A percentile compares a stretch with the other conserved stretches of the same genome.
These are phyloP conservation scores for Bombus impatiens DNA, from an alignment of 1,140 invertebrate species.

Conservation along the genomic window DNA sequence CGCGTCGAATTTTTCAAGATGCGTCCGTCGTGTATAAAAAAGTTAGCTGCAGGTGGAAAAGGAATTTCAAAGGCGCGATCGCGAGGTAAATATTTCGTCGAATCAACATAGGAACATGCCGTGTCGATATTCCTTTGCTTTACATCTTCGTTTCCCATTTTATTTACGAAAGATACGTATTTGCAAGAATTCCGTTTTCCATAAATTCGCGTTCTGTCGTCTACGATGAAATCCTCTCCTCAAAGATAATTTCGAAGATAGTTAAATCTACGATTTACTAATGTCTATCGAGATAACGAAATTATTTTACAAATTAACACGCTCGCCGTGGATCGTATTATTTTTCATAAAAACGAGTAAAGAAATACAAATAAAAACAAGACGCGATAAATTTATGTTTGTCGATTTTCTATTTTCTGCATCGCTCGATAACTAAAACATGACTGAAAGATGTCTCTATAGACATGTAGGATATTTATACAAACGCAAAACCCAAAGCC, in stretches of 20 bases:
- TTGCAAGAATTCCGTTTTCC: not conserved
- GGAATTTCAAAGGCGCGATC: not conserved
- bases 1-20: not conserved
- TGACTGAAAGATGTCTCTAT: too few relatives aligned
- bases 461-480: not conserved
- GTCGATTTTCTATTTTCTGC: too few relatives aligned
- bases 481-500: not conserved
- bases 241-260: too few relatives aligned
- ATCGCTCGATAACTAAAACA: too few relatives aligned
- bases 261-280: too few relatives aligned
- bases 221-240: not conserved
- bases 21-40: not conserved
- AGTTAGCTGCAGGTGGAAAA: not conserved
- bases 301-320: too few relatives aligned
- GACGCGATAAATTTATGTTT: too few relatives aligned
- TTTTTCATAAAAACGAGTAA: too few relatives aligned
- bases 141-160: not conserved
- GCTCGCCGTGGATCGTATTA: too few relatives aligned
- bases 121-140: not conserved
- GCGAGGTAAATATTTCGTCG: not conserved
- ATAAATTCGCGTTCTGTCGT: not conserved
- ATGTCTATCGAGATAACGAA: too few relatives aligned
- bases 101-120: slow-evolving; percentile 14
- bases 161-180: too few relatives aligned
- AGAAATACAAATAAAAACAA: too few relatives aligned